phyloP scores from a whole-genome alignment of 2,888 invertebrate genomes.

The Papilio elwesi region DNA sequence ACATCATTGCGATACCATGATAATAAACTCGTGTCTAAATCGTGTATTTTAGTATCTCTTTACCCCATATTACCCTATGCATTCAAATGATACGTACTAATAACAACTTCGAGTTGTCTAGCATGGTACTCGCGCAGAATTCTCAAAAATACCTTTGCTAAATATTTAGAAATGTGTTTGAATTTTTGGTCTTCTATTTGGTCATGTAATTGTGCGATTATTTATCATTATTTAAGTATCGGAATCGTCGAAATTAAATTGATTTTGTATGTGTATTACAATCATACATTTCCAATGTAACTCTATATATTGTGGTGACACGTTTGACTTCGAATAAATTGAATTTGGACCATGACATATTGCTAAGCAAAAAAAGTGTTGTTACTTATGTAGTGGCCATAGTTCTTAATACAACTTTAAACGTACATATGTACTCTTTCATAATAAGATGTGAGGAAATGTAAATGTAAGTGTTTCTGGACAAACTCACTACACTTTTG shows the following conservation, averaged over 20 bases:
- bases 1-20: conserved; percentile 28
- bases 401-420: too few relatives aligned
- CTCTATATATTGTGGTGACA: neutral
- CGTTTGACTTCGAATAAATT: neutral
- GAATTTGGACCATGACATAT: neutral
- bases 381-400: too few relatives aligned
- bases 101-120: conserved; percentile 45
- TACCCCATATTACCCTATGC: neutral
- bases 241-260: conserved; percentile 1
- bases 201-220: conserved; percentile 69
- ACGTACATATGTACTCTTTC: too few relatives aligned
- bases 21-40: conserved; percentile 43
- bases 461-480: neutral
- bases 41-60: conserved; percentile 32
- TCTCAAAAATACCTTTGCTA: conserved; percentile 59
- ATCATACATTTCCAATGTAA: neutral
- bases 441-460: neutral
- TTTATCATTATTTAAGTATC: conserved; percentile 46
- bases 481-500: neutral
- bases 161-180: conserved; percentile 53
- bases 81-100: conserved; percentile 40
- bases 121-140: conserved; percentile 48
- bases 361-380: too few relatives aligned
- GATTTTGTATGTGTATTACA: neutral
- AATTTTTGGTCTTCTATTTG: conserved; percentile 69